Evolutionary conservation across 1,140 invertebrate species (phyloP).

Genomic region (Drosophila miranda): DNA sequence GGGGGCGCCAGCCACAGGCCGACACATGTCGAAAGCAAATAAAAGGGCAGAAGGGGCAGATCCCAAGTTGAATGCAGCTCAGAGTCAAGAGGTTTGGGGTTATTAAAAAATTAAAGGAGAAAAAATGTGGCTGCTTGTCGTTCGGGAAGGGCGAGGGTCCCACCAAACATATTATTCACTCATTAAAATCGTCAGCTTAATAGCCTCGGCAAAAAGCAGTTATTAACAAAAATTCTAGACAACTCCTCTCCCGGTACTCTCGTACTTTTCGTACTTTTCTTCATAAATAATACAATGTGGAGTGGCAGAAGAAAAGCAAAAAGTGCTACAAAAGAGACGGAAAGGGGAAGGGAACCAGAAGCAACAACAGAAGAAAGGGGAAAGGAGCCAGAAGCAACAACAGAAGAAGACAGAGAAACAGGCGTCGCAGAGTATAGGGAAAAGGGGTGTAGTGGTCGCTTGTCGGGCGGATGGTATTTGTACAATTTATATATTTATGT

Average conservation of each 20-base stretch:
- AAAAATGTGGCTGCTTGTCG: constrained; percentile 50
- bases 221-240: constrained; percentile 76
- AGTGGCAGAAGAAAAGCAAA: constrained; percentile 38
- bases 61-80: constrained; percentile 23
- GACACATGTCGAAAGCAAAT: constrained; percentile 65
- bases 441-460: no score
- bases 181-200: constrained; percentile 77
- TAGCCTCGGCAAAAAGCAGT: constrained; percentile 63
- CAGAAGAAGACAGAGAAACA: constrained; percentile 19
- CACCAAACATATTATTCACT: constrained; percentile 70
- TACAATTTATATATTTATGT: no score
- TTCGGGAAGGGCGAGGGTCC: constrained; percentile 14
- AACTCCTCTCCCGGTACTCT: constrained; percentile 26
- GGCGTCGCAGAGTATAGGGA: constrained; percentile 15
- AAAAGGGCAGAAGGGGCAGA: constrained; percentile 31
- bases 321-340: constrained; percentile 17
- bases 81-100: constrained; percentile 56
- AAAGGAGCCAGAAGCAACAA: not conserved
- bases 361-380: not conserved
- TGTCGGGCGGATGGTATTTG: no score
- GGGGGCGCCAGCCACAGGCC: constrained; percentile 12
- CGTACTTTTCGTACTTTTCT: constrained; percentile 14
- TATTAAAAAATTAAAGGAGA: constrained; percentile 79
- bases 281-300: constrained; percentile 73
- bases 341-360: not conserved